Base-by-base conservation (phyloP, 2,888 invertebrate species). In the Chymomyza caudatula region DNA sequence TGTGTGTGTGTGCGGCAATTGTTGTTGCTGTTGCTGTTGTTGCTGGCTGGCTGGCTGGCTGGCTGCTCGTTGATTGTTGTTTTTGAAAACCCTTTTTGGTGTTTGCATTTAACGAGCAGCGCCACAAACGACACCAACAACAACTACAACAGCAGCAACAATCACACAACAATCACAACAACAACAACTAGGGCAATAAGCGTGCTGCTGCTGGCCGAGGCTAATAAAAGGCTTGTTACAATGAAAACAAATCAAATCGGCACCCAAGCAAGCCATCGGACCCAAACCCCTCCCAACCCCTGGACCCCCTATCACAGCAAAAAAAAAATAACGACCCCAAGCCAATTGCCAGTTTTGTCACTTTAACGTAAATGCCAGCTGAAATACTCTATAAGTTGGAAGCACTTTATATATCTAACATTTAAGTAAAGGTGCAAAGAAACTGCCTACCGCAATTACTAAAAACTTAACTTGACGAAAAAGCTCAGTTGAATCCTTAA, bases 141-240 rank as follows among this genome's bases (percentile, higher is more conserved):
- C 49, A 73, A 66, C 71, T 81, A 74, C 74, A 78, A 76, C 4
- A 8, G 0, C 75, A 74, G 67, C 69, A 76, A 73, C 71, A 87
- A 68, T 63, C 29, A 25, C 25, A 25, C 25, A 25, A 54, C 57
- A 44, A 42, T 25, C 44, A 19, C 25, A n/a, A 22, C 17, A 19
- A 37, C 19, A 62, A 29, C 20, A 60, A 60, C 23, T 42, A n/a
- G 22, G 60, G 37, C 22, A 80, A 74, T 77, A 78, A 74, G 71
- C 68, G 66, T 60, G 74, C 69, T 61, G 68, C 37, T 22, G 49
- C 23, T 29, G 58, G 58, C 65, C 25, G 58, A 55, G 78, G 84
- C 84, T 80, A 80, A 80, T 80, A 80, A 80, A 80, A 80, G 85
- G 85, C 85, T 85, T 64, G 80, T 80, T 80, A 80, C 80, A 85